Base-by-base conservation (phyloP, 2,113 vertebrate genomes). In the Synodontis membranacea region DNA sequence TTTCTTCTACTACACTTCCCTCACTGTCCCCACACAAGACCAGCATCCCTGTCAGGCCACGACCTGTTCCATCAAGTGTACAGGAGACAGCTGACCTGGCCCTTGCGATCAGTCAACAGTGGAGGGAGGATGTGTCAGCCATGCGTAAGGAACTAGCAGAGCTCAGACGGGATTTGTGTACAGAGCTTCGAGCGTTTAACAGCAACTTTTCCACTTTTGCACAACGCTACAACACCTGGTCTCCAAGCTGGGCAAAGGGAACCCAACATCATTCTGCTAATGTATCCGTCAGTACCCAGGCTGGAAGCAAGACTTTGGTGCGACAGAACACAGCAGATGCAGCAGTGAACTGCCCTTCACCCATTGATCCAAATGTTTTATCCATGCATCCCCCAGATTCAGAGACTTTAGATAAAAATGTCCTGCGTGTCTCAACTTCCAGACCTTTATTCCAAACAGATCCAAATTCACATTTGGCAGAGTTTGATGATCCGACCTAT, bases 171-270 rank as follows among this genome's bases (percentile, higher is more conserved):
- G 95, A 96, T 89, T 93, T 96, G 52, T 96, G 95, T 86, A 92
- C 91, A 83, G 95, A 96, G 78, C 94, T 96, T 11, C 92, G 94
- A 82, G 94, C 95, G 88, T 96, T 96, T 89, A 96, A 96, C 91
- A 95, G 92, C 84, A 94, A 96, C 90, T 95, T 95, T 83, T 94
- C 94, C 84, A 94, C 91, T 31, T 95, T 96, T 68, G 94, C 95
- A 0, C 93, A 94, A 88, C 94, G 94, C 91, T 96, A 96, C 91
- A 95, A 95, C 91, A 96, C 94, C 4, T 96, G 95, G 95, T 95
- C 95, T 89, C 80, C 94, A 90, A 88, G 92, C 88, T 88, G 91
- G 87, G 84, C 85, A 46, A 94, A 92, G 85, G 93, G 88, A 87
- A 70, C 90, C 42, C 91, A 90, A 28, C 72, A 83, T 60, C 37